Percentiles rank a stretch among this genome's conserved stretches.
Evolutionary conservation across 2,113 vertebrate genomes (phyloP).

Genomic region (Furnarius figulus): DNA sequence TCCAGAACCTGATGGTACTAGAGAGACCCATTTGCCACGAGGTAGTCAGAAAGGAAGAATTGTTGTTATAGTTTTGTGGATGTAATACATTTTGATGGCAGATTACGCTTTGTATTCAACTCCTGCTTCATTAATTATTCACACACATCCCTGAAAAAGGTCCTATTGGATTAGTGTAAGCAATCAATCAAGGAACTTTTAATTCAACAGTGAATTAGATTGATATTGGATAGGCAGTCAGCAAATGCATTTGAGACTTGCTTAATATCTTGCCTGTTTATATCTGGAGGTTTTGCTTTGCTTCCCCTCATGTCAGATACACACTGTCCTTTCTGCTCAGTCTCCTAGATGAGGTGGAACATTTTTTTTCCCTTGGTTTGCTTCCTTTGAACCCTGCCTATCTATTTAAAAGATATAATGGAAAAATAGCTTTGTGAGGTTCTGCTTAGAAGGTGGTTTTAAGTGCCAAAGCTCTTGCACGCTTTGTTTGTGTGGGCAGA

Average conservation of each 20-base stretch:
- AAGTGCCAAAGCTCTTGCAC: background rate
- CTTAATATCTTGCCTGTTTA: background rate
- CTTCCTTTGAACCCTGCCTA: background rate
- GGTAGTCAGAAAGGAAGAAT: background rate
- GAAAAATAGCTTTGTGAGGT: background rate
- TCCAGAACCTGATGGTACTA: background rate
- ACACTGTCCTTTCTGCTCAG: background rate
- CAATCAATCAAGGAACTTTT: background rate
- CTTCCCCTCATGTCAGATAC: background rate
- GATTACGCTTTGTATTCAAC: background rate
- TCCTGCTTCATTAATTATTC: background rate
- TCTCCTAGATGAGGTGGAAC: background rate
- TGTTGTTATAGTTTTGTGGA: background rate
- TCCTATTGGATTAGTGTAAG: background rate
- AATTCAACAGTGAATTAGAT: slow-evolving; percentile 29
- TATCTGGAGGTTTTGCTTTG: background rate
- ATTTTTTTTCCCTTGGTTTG: background rate
- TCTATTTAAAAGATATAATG: background rate
- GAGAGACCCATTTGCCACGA: background rate
- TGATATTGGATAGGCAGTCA: background rate
- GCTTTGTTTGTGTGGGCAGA: rapidly evolving
- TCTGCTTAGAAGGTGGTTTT: background rate
- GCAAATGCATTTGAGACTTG: background rate
- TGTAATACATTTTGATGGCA: background rate
- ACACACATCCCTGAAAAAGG: background rate